A percentile compares a stretch with the other conserved stretches of the same genome.
Conservation (phyloP, 2,113 vertebrate species). For the Cettia cetti region DNA sequence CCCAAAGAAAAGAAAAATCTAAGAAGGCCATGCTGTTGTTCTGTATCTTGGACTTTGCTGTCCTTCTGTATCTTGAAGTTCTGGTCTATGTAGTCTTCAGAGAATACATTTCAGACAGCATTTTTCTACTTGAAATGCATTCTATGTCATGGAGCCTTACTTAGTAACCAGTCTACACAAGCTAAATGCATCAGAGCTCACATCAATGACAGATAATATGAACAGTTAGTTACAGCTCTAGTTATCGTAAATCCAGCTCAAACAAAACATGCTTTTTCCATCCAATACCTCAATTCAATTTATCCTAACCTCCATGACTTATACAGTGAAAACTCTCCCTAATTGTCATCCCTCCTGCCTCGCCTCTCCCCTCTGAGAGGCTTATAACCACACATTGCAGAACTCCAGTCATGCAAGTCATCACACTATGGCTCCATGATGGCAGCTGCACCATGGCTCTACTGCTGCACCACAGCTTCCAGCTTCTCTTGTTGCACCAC, state of each 20-base stretch:
- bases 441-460: not conserved
- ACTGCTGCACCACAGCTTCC: not conserved
- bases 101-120: not conserved
- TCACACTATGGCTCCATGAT: not conserved
- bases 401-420: not conserved
- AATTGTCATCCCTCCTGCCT: not conserved
- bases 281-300: not conserved
- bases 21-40: not conserved
- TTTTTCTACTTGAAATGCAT: not conserved
- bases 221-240: not conserved
- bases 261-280: not conserved
- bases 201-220: not conserved
- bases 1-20: not conserved
- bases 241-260: not conserved
- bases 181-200: not conserved
- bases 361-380: not conserved
- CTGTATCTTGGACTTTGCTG: too few species aligned
- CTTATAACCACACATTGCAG: not conserved
- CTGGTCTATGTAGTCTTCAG: not conserved
- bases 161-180: not conserved
- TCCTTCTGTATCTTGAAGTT: not conserved
- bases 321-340: not conserved
- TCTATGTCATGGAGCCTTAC: not conserved
- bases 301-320: not conserved
- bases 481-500: not conserved